Conservation (phyloP, 2,113 vertebrate species). For the Acrocephalus kingi region DNA sequence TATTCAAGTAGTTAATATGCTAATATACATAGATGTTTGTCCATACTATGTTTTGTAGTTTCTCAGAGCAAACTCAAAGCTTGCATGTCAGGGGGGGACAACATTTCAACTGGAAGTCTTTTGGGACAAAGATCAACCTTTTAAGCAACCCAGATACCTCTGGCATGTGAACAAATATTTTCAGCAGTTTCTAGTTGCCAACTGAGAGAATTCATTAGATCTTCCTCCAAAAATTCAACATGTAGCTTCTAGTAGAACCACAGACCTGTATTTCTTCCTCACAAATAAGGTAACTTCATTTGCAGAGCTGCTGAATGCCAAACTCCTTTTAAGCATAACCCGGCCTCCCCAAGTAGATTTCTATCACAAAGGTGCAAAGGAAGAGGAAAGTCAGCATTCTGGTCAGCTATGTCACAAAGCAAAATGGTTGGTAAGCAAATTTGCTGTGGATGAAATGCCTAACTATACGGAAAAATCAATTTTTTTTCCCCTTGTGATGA, state of each 20-base stretch:
- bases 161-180: background rate
- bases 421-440: background rate
- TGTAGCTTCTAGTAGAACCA: background rate
- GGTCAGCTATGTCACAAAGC: background rate
- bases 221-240: constrained; percentile 16
- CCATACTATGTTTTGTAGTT: background rate
- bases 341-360: background rate
- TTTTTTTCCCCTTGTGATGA: background rate
- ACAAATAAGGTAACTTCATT: background rate
- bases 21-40: background rate
- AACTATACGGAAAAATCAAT: background rate
- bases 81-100: background rate
- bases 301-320: background rate
- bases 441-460: background rate
- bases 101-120: background rate
- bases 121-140: background rate
- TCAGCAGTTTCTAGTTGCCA: background rate
- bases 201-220: constrained; percentile 1
- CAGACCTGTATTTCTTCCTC: background rate
- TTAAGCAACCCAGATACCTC: background rate
- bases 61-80: background rate
- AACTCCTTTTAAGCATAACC: background rate
- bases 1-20: background rate
- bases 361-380: background rate
- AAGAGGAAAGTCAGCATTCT: background rate